Evolutionary conservation across 2,797 vertebrate genomes (phyloP), one percentile per base, ranked within the genome.

Genomic region (Tapera naevia): DNA sequence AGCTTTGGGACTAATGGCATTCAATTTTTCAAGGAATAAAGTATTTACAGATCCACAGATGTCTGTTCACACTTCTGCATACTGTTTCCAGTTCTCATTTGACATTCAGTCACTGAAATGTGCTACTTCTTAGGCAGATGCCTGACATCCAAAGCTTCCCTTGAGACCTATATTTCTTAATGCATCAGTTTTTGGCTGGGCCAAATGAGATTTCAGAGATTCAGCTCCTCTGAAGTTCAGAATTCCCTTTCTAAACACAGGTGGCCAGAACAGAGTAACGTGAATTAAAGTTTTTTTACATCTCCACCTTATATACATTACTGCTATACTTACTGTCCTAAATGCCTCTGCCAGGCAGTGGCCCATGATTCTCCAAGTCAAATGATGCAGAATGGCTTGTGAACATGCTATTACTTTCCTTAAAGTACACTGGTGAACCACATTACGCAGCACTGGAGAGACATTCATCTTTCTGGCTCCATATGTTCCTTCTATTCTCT

Each of bases 41-140:
- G 85, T 61, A 93, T 91, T 91, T 83, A 87, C 91, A 95, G 93
- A 93, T 80, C 69, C 61, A 86, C 33, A 88, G 57, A 92, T 80
- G 61, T 83, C 33, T 89, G 85, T 92, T 93, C 85, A 86, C 85
- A 91, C 85, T 92, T 95, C 33, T 51, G 80, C n/a, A 43, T 80
- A 78, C 65, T 58, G 37, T 74, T 94, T 83, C 85, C 85, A 96
- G 75, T 54, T 88, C 92, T 94, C 0, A 0, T 69, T 86, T 91
- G 75, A 92, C 69, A 80, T 86, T 75, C 54, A 69, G 80, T 65
- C 93, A 85, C 43, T 92, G 93, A 87, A 95, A 95, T 85, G 41
- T 86, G 87, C 86, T 94, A 61, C 75, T 94, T 62, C 62, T 85
- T 62, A 94, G 62, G 65, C 88, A 89, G 69, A 96, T 75, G 30